Base-by-base conservation (phyloP, 2,797 vertebrate genomes). In the Microctenopoma steveboyesi region DNA sequence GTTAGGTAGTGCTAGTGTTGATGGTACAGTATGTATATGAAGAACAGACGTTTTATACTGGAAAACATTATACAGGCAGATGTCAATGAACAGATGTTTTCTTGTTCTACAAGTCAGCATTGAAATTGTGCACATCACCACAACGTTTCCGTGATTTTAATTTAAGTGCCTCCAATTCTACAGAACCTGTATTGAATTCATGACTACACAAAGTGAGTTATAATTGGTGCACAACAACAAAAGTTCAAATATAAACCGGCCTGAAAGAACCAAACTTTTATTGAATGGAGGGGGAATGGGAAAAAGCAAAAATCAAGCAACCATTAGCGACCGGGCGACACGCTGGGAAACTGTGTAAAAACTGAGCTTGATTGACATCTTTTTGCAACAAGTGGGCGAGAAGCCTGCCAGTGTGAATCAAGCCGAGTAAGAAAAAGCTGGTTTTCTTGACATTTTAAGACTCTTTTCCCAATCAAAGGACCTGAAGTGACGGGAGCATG, bases 311-410 rank as follows among this genome's bases (percentile, higher is more conserved):
- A 85, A 84, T 85, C 83, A 81, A 81, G 83, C 61, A 69, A 63
- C 72, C 64, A 67, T 81, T 79, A 79, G 49, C 2, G 11, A 16
- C 14, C 49, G 0, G 47, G 58, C 39, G 39, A 62, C 84, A 66
- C 0, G 72, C 69, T 54, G 82, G 48, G 69, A 57, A 59, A 76
- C 75, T 65, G 73, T 59, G 43, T 22, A 72, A 73, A 83, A 77
- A 54, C 33, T 39, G 43, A 57, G 64, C 61, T 53, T 87, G 86
- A 86, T 82, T 87, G 82, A 87, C 85, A 51, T 72, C 45, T 68
- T 76, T 67, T 18, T 22, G 40, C 64, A 64, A 68, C 2, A 59
- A 80, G 73, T 45, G 51, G 71, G 72, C 13, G 55, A 74, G 52
- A 10, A 78, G 40, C 56, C 33, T 22, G 59, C 66, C 54, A 10